These are phyloP conservation scores for Melipona beecheii DNA, from an alignment of 2,888 invertebrate species.

Conservation along the genomic window DNA sequence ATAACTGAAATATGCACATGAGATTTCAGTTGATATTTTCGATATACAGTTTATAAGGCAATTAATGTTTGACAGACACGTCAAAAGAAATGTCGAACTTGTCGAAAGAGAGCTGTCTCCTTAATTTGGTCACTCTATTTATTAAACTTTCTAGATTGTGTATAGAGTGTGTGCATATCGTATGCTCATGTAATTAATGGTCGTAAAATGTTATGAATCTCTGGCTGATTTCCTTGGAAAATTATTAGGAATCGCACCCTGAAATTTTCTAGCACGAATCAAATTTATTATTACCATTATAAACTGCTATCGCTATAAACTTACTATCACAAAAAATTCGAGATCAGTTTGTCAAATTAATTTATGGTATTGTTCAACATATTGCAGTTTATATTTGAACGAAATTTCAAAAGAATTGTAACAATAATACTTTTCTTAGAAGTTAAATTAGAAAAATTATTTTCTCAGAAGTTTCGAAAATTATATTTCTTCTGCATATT, in stretches of 20 bases:
- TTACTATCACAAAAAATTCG: neutral
- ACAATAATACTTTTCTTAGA: too few species aligned
- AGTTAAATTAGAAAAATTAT: neutral
- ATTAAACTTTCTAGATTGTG: constrained; percentile 45
- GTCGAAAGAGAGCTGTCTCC: neutral
- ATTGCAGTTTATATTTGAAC: neutral
- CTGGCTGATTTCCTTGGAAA: constrained; percentile 15
- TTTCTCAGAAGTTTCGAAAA: neutral
- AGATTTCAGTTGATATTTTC: neutral
- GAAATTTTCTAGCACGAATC: constrained; percentile 8
- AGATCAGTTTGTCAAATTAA: neutral
- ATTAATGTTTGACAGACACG: neutral
- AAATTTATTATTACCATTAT: constrained; percentile 19
- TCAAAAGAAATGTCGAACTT: neutral
- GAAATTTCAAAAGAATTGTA: neutral
- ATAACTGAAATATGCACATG: neutral
- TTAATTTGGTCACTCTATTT: constrained; percentile 7
- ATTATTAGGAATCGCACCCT: constrained; percentile 20
- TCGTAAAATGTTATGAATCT: constrained; percentile 36
- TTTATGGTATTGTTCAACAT: neutral
- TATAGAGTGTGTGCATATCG: constrained; percentile 9
- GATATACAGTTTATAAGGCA: neutral
- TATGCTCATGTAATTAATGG: constrained; percentile 35
- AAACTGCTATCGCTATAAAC: constrained; percentile 25
- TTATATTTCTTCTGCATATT: neutral